Base-by-base conservation (phyloP, 2,113 vertebrate genomes). In the Desmodus rotundus region DNA sequence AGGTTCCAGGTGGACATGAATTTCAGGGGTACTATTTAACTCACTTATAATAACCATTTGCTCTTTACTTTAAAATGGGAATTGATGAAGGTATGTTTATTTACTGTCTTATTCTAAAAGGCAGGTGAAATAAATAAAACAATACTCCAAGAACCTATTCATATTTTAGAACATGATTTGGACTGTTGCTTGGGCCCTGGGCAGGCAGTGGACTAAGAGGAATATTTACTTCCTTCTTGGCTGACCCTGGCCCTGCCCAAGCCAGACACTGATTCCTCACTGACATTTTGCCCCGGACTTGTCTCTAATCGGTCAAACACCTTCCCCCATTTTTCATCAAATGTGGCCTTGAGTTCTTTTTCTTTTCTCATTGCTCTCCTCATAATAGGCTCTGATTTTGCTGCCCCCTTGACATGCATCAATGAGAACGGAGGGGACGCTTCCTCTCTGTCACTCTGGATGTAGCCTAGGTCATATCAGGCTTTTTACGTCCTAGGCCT, bases 61-160 rank as follows among this genome's bases (percentile, higher is more conserved):
- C 3, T 54, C 7, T 87, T 86, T 73, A 50, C 41, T 76, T 93
- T 58, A 73, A 88, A 89, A 41, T 52, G 26, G 28, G 19, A 80
- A 77, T 47, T 52, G 31, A 89, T 47, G 13, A 77, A 91, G 68
- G 19, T 20, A 80, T 50, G 13, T 70, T 88, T 91, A 56, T 85
- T 91, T 88, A 52, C 19, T 47, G 22, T 43, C 50, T 92, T 92
- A 74, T 88, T 95, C 41, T 19, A 82, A 92, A 86, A 92, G 26
- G 13, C 65, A 56, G 1, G 50, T 74, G 0, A 16, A 50, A 2
- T 68, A 15, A 91, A 78, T 93, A 63, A 56, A 94, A 80, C n/a
- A 43, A 84, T 83, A 17, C 15, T 28, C 50, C 33, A 26, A 88
- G 73, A 70, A 31, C 20, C 33, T 36, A 33, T 16, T 68, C 28